Evolutionary conservation across 2,113 vertebrate species (phyloP).

Genomic region (Morone saxatilis): DNA sequence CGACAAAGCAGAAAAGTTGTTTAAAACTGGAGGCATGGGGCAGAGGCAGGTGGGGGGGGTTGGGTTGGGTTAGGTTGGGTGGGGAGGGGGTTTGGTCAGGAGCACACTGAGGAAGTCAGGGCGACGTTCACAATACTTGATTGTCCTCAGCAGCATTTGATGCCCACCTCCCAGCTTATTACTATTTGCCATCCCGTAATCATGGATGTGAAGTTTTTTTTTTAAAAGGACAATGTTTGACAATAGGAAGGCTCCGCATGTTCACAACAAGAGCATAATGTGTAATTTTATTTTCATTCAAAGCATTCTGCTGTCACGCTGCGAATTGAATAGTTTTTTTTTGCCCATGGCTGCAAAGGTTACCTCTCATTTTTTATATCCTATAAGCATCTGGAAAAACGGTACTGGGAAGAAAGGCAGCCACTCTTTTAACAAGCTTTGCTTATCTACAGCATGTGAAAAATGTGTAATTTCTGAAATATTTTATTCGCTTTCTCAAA

Average conservation of each 20-base stretch:
- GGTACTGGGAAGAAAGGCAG: constrained; percentile 26
- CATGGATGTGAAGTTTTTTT: constrained; percentile 51
- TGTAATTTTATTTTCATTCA: constrained; percentile 73
- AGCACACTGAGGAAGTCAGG: constrained; percentile 53
- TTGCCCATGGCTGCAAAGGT: constrained; percentile 22
- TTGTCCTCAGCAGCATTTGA: constrained; percentile 56
- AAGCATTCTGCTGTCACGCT: constrained; percentile 63
- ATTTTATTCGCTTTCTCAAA: not conserved
- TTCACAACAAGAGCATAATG: constrained; percentile 66
- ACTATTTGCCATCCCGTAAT: constrained; percentile 66
- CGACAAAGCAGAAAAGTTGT: constrained; percentile 84
- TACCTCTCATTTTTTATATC: constrained; percentile 40
- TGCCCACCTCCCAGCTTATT: constrained; percentile 62
- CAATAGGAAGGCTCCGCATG: constrained; percentile 61
- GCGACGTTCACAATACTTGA: constrained; percentile 57
- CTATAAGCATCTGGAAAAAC: constrained; percentile 45
- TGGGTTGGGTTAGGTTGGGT: too few relatives aligned
- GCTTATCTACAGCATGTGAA: constrained; percentile 67
- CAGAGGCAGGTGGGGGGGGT: constrained; percentile 2
- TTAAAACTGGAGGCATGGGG: constrained; percentile 78
- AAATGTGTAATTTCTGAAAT: constrained; percentile 52
- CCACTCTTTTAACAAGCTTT: constrained; percentile 46
- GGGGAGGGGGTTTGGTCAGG: constrained; percentile 19
- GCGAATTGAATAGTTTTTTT: constrained; percentile 40
- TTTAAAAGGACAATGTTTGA: constrained; percentile 44